Evolutionary conservation across 1,140 invertebrate species (phyloP).

Genomic region (Caenorhabditis tropicalis): DNA sequence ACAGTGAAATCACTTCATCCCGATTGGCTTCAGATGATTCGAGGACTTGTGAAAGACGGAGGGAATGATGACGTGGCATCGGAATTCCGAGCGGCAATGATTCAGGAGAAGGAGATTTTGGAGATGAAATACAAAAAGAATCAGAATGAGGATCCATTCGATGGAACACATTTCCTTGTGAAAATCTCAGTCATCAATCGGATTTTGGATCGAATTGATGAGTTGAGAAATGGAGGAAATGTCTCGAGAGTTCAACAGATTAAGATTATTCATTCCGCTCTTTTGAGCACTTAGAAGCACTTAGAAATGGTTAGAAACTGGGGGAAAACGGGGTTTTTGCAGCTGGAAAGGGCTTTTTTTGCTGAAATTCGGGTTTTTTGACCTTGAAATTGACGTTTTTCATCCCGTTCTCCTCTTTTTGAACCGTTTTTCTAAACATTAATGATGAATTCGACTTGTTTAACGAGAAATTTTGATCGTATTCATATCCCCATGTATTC

Average conservation of each 20-base stretch:
- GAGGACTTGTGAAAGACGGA: background rate
- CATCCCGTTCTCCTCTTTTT: no score
- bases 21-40: background rate
- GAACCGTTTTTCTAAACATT: no score
- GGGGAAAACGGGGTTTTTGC: no score
- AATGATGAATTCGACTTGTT: no score
- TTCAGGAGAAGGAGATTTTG: background rate
- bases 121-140: background rate
- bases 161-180: background rate
- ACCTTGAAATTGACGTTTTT: no score
- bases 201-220: background rate
- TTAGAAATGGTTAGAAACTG: background rate
- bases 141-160: background rate
- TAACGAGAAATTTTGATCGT: no score
- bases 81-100: background rate
- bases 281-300: background rate
- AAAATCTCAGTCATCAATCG: background rate
- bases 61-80: background rate
- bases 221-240: background rate
- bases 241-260: background rate
- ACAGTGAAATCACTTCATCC: background rate
- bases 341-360: no score
- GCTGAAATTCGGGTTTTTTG: no score
- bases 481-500: no score
- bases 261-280: slow-evolving; percentile 2